These are phyloP conservation scores for Acrobasis consociella DNA, from an alignment of 2,888 invertebrate species.

Conservation along the genomic window DNA sequence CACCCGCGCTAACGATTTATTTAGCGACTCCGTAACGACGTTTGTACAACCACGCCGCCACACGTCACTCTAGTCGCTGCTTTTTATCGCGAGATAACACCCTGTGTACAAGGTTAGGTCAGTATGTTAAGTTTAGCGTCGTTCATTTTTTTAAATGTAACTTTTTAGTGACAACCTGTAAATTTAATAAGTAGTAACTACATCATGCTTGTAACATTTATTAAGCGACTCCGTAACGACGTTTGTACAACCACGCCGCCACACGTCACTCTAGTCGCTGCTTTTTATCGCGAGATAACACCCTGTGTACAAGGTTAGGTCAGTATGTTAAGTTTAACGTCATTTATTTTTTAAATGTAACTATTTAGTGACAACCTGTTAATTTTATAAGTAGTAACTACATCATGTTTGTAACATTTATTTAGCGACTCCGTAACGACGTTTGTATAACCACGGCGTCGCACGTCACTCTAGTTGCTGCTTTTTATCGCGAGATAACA, in stretches of 20 bases:
- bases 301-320: constrained; percentile 1
- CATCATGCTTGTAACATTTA: constrained; percentile 53
- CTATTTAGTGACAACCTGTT: no score
- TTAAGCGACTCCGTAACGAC: constrained; percentile 76
- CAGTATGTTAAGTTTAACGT: not conserved
- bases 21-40: constrained; percentile 76
- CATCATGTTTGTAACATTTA: constrained; percentile 64
- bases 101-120: constrained; percentile 6
- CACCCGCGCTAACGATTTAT: constrained; percentile 79
- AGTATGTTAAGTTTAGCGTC: not conserved
- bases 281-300: constrained; percentile 56
- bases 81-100: constrained; percentile 55
- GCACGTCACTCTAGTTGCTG: constrained; percentile 63
- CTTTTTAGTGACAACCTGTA: no score
- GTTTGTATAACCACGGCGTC: constrained; percentile 65
- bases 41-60: constrained; percentile 64
- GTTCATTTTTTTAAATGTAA: not conserved
- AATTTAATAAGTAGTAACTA: no score
- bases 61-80: constrained; percentile 62
- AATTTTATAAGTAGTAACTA: no score
- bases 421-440: constrained; percentile 76
- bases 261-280: constrained; percentile 63
- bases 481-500: constrained; percentile 56
- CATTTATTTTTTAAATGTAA: no score
- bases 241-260: constrained; percentile 65